A percentile compares a stretch with the other conserved stretches of the same genome.
phyloP scores from a whole-genome alignment of 64 coral and sea anemone species.

The Cladopsammia gracilis region DNA sequence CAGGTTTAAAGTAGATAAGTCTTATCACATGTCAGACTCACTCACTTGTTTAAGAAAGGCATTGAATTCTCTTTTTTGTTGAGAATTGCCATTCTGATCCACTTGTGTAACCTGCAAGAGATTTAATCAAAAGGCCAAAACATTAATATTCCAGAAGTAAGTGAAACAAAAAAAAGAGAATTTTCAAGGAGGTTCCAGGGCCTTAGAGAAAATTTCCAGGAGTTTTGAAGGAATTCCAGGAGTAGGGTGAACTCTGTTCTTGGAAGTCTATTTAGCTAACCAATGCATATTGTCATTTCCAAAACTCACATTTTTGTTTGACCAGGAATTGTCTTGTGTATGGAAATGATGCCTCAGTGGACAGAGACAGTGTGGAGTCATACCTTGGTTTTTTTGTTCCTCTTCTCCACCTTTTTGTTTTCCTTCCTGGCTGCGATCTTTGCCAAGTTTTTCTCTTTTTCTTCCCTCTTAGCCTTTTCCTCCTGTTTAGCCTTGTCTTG shows the following conservation, averaged over 20 bases:
- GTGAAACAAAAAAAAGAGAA: no score
- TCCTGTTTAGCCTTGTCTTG: conserved; percentile 24
- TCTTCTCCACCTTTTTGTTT: conserved; percentile 26
- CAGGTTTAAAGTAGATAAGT: not conserved
- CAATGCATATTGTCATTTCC: no score
- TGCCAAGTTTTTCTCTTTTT: conserved; percentile 29
- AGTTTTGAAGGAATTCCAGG: no score
- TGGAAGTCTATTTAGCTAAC: no score
- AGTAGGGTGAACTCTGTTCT: no score
- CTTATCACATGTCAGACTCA: not conserved
- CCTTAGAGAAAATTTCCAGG: no score
- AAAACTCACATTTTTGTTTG: no score
- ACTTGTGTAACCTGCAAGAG: conserved; percentile 6
- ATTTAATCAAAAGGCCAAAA: not conserved
- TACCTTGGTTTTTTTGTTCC: conserved; percentile 48
- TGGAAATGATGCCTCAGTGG: no score
- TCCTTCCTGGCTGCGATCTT: conserved; percentile 16
- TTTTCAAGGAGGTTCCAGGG: no score
- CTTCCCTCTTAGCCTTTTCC: conserved; percentile 18
- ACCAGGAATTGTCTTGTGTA: no score
- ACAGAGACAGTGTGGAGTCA: not conserved
- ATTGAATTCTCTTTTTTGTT: conserved; percentile 41
- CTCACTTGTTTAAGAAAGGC: conserved; percentile 75
- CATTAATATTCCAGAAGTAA: no score
- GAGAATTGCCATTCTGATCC: conserved; percentile 7